A percentile compares a stretch with the other conserved stretches of the same genome.
Conservation (phyloP, 2,888 invertebrate species). For the Polyommatus iphigenia region DNA sequence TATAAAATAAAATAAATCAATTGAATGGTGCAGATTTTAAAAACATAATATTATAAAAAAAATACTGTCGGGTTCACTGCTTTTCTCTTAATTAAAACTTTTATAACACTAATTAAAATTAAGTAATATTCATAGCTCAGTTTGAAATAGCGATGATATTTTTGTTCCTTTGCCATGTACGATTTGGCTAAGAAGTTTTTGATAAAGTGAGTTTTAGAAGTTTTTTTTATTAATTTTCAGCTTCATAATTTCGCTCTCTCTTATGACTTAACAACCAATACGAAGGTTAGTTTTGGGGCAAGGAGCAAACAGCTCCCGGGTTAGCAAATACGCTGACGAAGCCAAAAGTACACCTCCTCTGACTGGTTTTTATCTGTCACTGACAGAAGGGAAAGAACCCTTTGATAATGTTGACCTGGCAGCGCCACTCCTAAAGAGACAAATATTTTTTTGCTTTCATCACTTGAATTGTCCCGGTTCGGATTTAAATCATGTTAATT, state of each 20-base stretch:
- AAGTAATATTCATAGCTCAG: too few relatives aligned
- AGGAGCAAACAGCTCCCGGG: slow-evolving; percentile 75
- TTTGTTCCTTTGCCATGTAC: too few relatives aligned
- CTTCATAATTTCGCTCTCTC: slow-evolving; percentile 24
- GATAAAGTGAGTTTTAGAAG: too few relatives aligned
- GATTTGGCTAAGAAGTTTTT: too few relatives aligned
- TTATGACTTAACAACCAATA: slow-evolving; percentile 43
- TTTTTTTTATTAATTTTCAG: too few relatives aligned
- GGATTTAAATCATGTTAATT: background rate
- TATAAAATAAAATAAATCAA: too few relatives aligned
- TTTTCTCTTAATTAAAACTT: too few relatives aligned
- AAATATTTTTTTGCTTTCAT: background rate
- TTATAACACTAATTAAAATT: too few relatives aligned
- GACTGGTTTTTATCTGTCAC: slow-evolving; percentile 74
- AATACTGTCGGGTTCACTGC: too few relatives aligned
- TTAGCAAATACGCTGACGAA: slow-evolving; percentile 77
- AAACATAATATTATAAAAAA: too few relatives aligned
- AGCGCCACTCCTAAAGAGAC: slow-evolving; percentile 29
- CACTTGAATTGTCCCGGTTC: slow-evolving; percentile 8
- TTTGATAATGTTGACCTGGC: slow-evolving; percentile 61
- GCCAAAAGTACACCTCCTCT: slow-evolving; percentile 64
- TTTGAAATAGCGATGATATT: too few relatives aligned
- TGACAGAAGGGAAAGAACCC: slow-evolving; percentile 62
- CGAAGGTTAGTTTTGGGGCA: slow-evolving; percentile 66
- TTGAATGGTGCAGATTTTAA: too few relatives aligned